phyloP scores from a whole-genome alignment of 1,140 invertebrate genomes.

The Aphaenogaster ashmeadi region DNA sequence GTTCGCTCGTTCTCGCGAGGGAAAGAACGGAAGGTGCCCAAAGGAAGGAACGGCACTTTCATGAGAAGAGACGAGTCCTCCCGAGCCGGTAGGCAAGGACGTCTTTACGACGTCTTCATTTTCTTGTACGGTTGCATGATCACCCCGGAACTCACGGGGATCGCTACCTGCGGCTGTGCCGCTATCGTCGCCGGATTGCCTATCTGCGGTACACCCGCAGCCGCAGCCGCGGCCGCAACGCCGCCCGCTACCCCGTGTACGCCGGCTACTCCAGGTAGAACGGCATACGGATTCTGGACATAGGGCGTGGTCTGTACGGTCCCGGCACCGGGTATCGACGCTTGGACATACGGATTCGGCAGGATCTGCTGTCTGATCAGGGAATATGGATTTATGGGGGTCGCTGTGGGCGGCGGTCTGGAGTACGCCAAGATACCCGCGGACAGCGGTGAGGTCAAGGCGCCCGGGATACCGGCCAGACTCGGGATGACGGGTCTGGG shows the following conservation, averaged over 20 bases:
- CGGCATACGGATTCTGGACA: constrained; percentile 83
- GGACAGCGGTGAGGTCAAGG: constrained; percentile 80
- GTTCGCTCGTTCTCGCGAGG: constrained; percentile 56
- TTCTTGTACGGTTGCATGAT: constrained; percentile 94
- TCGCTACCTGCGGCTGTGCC: constrained; percentile 83
- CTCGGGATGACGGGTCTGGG: constrained; percentile 81
- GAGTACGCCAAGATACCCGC: constrained; percentile 88
- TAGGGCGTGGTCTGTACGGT: constrained; percentile 85
- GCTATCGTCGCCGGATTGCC: constrained; percentile 84
- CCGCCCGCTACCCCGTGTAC: constrained; percentile 80
- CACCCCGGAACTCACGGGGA: constrained; percentile 87
- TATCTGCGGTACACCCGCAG: constrained; percentile 80
- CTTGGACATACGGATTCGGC: constrained; percentile 82
- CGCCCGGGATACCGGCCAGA: constrained; percentile 80
- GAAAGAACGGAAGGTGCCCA: constrained; percentile 54
- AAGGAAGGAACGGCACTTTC: constrained; percentile 63
- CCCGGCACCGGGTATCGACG: constrained; percentile 80
- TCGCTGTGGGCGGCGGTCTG: constrained; percentile 87
- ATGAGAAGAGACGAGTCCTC: constrained; percentile 6
- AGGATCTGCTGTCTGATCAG: constrained; percentile 86
- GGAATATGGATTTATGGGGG: constrained; percentile 87
- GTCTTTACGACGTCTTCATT: constrained; percentile 94
- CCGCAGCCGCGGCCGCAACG: constrained; percentile 79
- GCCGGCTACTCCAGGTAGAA: constrained; percentile 80
- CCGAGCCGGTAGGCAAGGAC: background rate